phyloP scores from a whole-genome alignment of 2,888 invertebrate genomes.

The Ischnura elegans region DNA sequence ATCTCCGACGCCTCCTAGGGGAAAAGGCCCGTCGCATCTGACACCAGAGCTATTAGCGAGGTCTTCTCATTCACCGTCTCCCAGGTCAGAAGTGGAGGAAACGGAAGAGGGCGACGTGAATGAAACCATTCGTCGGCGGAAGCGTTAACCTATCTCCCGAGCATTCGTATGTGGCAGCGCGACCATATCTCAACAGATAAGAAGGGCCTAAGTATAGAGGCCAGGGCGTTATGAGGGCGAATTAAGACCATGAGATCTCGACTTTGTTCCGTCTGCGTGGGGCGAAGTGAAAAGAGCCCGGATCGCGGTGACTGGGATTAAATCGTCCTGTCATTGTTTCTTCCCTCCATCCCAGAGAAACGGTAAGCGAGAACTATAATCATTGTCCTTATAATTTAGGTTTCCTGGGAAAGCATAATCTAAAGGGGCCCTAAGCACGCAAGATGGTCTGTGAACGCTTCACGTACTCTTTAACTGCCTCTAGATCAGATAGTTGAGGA shows the following conservation, averaged over 20 bases:
- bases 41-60: not conserved
- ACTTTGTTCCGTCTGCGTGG: not conserved
- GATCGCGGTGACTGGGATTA: constrained; percentile 41
- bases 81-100: not conserved
- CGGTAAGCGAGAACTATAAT: not conserved
- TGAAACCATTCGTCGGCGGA: constrained; percentile 9
- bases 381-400: too few species aligned
- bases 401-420: not conserved
- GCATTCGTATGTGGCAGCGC: constrained; percentile 24
- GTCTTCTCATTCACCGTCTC: not conserved
- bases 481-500: too few species aligned
- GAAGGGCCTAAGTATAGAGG: constrained; percentile 10
- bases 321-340: constrained; percentile 3
- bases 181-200: constrained; percentile 43
- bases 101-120: not conserved
- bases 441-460: not conserved
- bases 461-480: not conserved
- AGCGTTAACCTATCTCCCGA: constrained; percentile 15
- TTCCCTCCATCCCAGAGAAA: not conserved
- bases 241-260: constrained; percentile 28
- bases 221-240: not conserved
- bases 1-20: not conserved
- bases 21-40: not conserved
- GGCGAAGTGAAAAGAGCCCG: not conserved
- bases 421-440: not conserved